Conservation (phyloP, 2,888 invertebrate genomes). For the Leptopilina syphax region DNA sequence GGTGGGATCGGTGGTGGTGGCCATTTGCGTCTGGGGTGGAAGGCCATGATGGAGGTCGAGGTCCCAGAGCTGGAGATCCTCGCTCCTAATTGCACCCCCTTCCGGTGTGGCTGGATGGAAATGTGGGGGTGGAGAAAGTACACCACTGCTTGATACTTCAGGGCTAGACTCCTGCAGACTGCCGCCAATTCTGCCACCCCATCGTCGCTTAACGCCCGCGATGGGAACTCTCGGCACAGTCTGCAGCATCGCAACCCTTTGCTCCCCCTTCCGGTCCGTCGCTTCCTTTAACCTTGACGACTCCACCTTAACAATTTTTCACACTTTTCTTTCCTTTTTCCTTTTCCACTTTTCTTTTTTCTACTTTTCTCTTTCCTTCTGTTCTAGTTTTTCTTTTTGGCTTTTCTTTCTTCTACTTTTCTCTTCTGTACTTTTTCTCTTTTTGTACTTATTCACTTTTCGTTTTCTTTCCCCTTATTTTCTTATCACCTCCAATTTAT, state of each 20-base stretch:
- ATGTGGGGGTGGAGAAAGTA: constrained; percentile 83
- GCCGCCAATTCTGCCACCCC: constrained; percentile 64
- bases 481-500: constrained; percentile 39
- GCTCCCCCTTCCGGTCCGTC: constrained; percentile 53
- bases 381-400: no score
- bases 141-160: constrained; percentile 74
- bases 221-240: constrained; percentile 71
- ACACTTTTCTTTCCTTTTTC: no score
- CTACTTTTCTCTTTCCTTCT: not conserved
- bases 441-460: not conserved
- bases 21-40: constrained; percentile 60
- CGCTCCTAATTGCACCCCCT: constrained; percentile 80
- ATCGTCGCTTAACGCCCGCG: constrained; percentile 71
- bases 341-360: no score
- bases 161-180: constrained; percentile 72
- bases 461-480: no score
- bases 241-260: constrained; percentile 67
- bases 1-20: constrained; percentile 52
- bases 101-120: constrained; percentile 86
- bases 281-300: constrained; percentile 49
- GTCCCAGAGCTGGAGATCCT: constrained; percentile 90
- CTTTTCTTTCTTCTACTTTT: no score
- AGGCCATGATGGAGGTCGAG: constrained; percentile 79
- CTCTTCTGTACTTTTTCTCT: no score
- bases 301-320: constrained; percentile 50